A percentile compares a stretch with the other conserved stretches of the same genome.
phyloP scores from a whole-genome alignment of 2,888 invertebrate species.

The Marasmarcha lunaedactyla region DNA sequence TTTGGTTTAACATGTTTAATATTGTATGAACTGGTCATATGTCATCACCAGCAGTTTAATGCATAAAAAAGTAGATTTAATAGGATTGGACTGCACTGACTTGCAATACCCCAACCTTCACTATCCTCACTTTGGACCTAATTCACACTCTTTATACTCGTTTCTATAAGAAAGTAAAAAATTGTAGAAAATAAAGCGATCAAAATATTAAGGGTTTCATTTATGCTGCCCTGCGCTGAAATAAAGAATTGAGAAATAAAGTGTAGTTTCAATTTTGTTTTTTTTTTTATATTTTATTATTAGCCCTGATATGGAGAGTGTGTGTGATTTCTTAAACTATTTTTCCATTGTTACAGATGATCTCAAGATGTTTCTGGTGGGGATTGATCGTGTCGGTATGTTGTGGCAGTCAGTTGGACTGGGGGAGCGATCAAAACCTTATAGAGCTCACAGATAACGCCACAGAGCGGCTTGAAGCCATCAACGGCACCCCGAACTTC shows the following conservation, averaged over 20 bases:
- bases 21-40: too few relatives aligned
- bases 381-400: slow-evolving; percentile 30
- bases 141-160: neutral
- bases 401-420: slow-evolving; percentile 42
- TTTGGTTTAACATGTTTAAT: too few relatives aligned
- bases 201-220: slow-evolving; percentile 55
- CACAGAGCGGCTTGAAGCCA: slow-evolving; percentile 59
- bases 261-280: slow-evolving; percentile 60
- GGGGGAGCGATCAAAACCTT: slow-evolving; percentile 45
- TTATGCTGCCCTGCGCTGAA: slow-evolving; percentile 51
- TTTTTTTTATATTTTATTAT: slow-evolving; percentile 21
- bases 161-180: neutral
- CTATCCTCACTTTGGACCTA: neutral
- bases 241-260: slow-evolving; percentile 59
- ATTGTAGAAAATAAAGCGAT: slow-evolving; percentile 51
- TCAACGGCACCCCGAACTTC: slow-evolving; percentile 69
- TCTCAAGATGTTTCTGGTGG: slow-evolving; percentile 35
- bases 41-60: too few relatives aligned
- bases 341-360: slow-evolving; percentile 63
- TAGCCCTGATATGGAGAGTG: slow-evolving; percentile 18
- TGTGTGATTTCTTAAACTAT: neutral
- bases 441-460: slow-evolving; percentile 35
- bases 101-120: slow-evolving; percentile 3
- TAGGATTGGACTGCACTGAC: neutral
- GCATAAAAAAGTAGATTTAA: too few relatives aligned